Evolutionary conservation across 37 sponge, comb jelly and placozoan genomes (phyloP), one percentile per base, ranked within the genome.

Genomic region (Mnemiopsis leidyi): DNA sequence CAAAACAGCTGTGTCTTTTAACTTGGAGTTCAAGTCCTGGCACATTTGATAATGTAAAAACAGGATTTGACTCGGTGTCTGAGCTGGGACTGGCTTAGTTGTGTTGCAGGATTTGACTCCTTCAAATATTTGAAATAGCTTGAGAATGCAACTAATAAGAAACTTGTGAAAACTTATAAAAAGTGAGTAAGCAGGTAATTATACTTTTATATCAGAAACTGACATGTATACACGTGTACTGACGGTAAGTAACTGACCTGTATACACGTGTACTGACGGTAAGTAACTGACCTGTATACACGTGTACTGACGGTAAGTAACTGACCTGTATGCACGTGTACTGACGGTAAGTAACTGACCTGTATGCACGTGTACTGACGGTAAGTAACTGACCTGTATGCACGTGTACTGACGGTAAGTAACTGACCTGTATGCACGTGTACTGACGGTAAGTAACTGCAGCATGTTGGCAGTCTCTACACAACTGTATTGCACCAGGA

Each of bases 391-490:
- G 18, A 61, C 68, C 68, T 61, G 68, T 61, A 61, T 61, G 68
- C 68, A 61, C 68, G 68, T 61, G 68, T 18, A 61, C 68, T n/a
- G n/a, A n/a, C n/a, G n/a, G n/a, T n/a, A n/a, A n/a, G n/a, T n/a
- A n/a, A n/a, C n/a, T n/a, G n/a, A 77, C 79, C 79, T 77, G 79
- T 24, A 97, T 95, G 94, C 97, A 97, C 1, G 94, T 92, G 93
- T 93, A 97, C 48, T 96, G 95, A 38, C 96, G 94, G 94, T 93
- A 97, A 0, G 94, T 95, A 25, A 93, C 92, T n/a, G 95, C 95
- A 31, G 96, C 97, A 68, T 96, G 94, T 69, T 95, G 95, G 36
- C 97, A 97, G 90, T 96, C 96, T 33, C 95, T 69, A 73, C 97
- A 97, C 35, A 97, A 82, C 83, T 95, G 95, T 0, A 96, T 95